A percentile compares a stretch with the other conserved stretches of the same genome.
Conservation (phyloP, 2,888 invertebrate genomes). For the Drosophila borborema region DNA sequence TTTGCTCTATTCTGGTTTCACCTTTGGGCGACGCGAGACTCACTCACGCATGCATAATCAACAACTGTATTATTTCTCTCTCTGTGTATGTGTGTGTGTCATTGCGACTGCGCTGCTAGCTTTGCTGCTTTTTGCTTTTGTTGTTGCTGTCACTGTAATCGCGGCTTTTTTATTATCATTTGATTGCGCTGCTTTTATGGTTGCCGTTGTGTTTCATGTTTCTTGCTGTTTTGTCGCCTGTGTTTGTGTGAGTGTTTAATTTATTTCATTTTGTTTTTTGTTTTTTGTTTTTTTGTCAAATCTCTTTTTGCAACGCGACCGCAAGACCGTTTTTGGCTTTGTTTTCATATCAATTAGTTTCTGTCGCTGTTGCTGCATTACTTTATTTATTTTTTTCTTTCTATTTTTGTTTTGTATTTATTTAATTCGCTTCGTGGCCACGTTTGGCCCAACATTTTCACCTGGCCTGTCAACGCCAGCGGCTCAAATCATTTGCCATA, state of each 20-base stretch:
- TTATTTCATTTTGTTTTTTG: slow-evolving; percentile 46
- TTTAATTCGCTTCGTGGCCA: slow-evolving; percentile 45
- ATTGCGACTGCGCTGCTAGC: slow-evolving; percentile 37
- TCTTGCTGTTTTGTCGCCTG: slow-evolving; percentile 69
- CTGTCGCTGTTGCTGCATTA: slow-evolving; percentile 19
- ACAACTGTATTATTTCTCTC: slow-evolving; percentile 37
- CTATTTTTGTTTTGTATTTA: background rate
- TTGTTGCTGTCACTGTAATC: slow-evolving; percentile 51
- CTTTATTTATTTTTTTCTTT: slow-evolving; percentile 25
- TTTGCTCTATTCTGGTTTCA: slow-evolving; percentile 63
- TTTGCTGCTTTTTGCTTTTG: slow-evolving; percentile 19
- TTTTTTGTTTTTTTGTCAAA: slow-evolving; percentile 62
- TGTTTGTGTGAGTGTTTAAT: slow-evolving; percentile 52
- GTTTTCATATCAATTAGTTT: slow-evolving; percentile 31
- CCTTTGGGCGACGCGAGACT: slow-evolving; percentile 63
- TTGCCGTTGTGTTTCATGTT: slow-evolving; percentile 55
- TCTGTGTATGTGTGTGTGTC: slow-evolving; percentile 25
- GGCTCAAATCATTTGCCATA: slow-evolving; percentile 30
- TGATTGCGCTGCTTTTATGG: slow-evolving; percentile 77
- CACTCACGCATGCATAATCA: slow-evolving; percentile 77
- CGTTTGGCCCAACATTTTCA: slow-evolving; percentile 52
- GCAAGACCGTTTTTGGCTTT: slow-evolving; percentile 36
- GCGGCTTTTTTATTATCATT: slow-evolving; percentile 80
- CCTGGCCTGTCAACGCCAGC: slow-evolving; percentile 34
- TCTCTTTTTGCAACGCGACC: slow-evolving; percentile 50